A percentile compares a stretch with the other conserved stretches of the same genome.
Evolutionary conservation across 2,113 vertebrate species (phyloP).

Genomic region (Melanerpes formicivorus): DNA sequence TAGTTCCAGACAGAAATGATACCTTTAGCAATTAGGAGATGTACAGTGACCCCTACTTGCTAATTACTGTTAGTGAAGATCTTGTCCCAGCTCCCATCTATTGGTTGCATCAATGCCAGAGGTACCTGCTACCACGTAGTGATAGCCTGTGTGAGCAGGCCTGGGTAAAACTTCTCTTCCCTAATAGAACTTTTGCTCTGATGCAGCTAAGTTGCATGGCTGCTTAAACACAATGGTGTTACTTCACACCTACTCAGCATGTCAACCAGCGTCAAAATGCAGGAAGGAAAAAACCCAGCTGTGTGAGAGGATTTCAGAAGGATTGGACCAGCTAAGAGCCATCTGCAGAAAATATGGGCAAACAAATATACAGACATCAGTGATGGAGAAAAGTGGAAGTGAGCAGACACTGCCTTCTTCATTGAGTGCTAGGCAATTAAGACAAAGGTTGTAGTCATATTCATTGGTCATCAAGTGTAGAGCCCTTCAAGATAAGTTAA

Average conservation of each 20-base stretch:
- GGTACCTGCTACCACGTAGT: neutral
- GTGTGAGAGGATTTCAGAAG: neutral
- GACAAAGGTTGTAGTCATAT: slow-evolving; percentile 20
- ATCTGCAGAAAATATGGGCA: neutral
- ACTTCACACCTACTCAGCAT: neutral
- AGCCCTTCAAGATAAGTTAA: slow-evolving; percentile 56
- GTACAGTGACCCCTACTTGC: neutral
- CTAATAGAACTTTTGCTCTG: neutral
- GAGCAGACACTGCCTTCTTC: neutral
- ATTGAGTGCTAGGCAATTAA: neutral
- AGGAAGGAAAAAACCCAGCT: neutral
- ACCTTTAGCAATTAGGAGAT: neutral
- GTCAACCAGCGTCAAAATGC: neutral
- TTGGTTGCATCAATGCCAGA: neutral
- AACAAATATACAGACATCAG: neutral
- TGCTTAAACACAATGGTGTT: neutral
- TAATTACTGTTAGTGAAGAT: neutral
- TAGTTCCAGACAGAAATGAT: neutral
- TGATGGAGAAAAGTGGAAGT: neutral
- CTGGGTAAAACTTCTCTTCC: neutral
- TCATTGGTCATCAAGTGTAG: slow-evolving; percentile 42
- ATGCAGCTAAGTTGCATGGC: neutral
- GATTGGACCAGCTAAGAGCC: neutral
- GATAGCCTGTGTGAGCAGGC: neutral
- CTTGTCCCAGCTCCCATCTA: neutral